Evolutionary conservation across 2,113 vertebrate species (phyloP).

Genomic region (Cathartes aura): DNA sequence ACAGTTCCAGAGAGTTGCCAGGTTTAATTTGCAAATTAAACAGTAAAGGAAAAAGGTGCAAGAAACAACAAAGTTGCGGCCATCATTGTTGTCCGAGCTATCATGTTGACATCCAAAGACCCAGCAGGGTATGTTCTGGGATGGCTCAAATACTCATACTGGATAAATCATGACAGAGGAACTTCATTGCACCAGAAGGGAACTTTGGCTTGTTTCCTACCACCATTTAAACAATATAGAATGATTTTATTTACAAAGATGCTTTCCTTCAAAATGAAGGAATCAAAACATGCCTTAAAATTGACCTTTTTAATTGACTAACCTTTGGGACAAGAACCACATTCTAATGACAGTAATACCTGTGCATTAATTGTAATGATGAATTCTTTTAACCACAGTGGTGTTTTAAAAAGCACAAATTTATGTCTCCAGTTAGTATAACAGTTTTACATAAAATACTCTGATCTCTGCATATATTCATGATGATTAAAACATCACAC

Average conservation of each 20-base stretch:
- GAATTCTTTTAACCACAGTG: not conserved
- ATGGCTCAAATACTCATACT: not conserved
- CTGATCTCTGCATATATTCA: not conserved
- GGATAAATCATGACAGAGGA: not conserved
- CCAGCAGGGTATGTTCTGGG: not conserved
- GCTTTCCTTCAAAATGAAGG: not conserved
- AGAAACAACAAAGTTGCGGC: not conserved
- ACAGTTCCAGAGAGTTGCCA: not conserved
- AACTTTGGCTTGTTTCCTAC: not conserved
- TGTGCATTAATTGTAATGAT: not conserved
- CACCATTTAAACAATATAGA: not conserved
- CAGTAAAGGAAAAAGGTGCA: not conserved
- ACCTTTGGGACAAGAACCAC: not conserved
- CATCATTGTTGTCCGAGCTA: not conserved
- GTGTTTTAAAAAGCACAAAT: not conserved
- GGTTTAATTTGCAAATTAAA: not conserved
- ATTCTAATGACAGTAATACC: not conserved
- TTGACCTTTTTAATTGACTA: not conserved
- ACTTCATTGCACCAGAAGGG: not conserved
- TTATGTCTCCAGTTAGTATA: not conserved
- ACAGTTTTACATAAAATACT: not conserved
- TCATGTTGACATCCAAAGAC: not conserved
- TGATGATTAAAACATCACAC: not conserved
- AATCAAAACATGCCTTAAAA: not conserved
- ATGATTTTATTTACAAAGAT: not conserved